Base-by-base conservation (phyloP, 2,113 vertebrate species). In the Tragulus kanchil region DNA sequence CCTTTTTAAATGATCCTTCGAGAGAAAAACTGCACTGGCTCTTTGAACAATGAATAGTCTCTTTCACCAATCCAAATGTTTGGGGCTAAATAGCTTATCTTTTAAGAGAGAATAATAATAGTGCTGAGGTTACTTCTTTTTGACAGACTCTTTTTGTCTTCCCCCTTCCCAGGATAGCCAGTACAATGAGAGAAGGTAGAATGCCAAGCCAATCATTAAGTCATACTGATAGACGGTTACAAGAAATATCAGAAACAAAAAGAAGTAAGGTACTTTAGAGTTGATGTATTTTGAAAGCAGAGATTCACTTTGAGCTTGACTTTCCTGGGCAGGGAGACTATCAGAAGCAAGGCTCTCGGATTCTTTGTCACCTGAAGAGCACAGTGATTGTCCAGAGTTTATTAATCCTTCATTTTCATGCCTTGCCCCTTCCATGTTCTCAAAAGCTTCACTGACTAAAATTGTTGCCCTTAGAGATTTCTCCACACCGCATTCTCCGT, bases 181-280 rank as follows among this genome's bases (percentile, higher is more conserved):
- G 90, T 98, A 99, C 96, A 99, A 83, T 64, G 99, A 99, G 93
- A 99, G 99, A 52, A 99, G 82, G 85, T 99, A 99, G 95, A 99
- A 98, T 1, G 98, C 98, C 96, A 99, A 98, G 94, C 99, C 99
- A 25, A 99, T 98, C 88, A 99, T 99, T 95, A 99, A 98, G 98
- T 99, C 99, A 87, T 98, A 99, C 78, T 99, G 98, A 90, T 99
- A 99, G 79, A 98, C 97, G 7, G 98, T 98, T 82, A 99, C 95
- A 92, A 99, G 98, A 98, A 99, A 99, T 26, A 99, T 98, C 71
- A 99, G 95, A 92, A 99, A 99, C 93, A 99, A 97, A 73, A 99
- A 94, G 78, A 98, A 96, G 93, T 98, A 99, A 48, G 99, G 94
- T 28, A 99, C 92, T 93, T 99, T 99, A 96, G 98, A 99, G 79